Conservation (phyloP, 2,797 vertebrate genomes). For the Meriones psammophilus region DNA sequence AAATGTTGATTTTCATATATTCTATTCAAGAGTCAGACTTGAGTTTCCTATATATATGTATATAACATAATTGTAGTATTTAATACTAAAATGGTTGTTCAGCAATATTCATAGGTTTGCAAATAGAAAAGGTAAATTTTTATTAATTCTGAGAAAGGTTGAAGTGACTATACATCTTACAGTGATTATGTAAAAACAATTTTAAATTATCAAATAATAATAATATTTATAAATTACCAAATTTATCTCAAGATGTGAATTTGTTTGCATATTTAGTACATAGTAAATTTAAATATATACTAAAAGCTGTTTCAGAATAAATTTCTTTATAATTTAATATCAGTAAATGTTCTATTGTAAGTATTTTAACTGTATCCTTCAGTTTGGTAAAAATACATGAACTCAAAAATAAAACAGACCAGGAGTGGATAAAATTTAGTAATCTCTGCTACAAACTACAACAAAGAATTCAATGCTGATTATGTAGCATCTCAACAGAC, state of each 20-base stretch:
- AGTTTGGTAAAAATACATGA: not conserved
- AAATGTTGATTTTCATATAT: not conserved
- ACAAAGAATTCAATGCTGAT: not conserved
- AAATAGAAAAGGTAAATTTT: not conserved
- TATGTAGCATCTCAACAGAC: not conserved
- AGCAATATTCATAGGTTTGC: not conserved
- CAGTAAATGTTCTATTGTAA: not conserved
- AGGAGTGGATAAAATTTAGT: not conserved
- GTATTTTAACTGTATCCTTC: not conserved
- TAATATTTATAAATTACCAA: not conserved
- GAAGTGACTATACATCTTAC: not conserved
- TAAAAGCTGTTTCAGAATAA: not conserved
- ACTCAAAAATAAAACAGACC: not conserved
- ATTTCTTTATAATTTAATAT: not conserved
- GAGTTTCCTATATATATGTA: not conserved
- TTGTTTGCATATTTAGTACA: not conserved
- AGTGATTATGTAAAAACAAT: not conserved
- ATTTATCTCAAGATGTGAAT: not conserved
- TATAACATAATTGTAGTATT: not conserved
- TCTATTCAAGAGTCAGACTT: not conserved
- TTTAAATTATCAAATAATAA: no score
- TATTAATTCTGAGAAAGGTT: not conserved
- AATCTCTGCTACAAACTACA: not conserved
- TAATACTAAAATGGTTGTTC: not conserved
- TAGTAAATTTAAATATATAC: not conserved